These are phyloP conservation scores for Pachyseris speciosa DNA, from an alignment of 64 coral and sea anemone genomes.

Conservation along the genomic window DNA sequence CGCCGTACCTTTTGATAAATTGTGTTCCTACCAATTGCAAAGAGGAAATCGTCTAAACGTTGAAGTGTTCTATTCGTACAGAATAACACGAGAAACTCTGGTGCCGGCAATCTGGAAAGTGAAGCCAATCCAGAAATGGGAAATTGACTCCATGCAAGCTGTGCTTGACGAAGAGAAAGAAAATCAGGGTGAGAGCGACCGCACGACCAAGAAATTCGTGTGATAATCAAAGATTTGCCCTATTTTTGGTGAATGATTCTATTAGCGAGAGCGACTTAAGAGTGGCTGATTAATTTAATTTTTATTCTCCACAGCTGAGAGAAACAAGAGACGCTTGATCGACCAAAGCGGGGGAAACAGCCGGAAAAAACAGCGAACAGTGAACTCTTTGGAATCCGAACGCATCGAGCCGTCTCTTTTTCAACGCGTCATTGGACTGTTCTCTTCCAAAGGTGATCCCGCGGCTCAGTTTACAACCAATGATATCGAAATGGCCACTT, in stretches of 20 bases:
- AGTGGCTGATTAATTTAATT: no score
- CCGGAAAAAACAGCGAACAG: neutral
- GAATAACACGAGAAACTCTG: slow-evolving; percentile 53
- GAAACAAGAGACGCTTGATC: neutral
- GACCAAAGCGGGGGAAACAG: neutral
- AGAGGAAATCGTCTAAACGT: neutral
- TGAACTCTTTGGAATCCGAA: no score
- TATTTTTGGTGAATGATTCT: no score
- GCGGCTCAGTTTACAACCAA: neutral
- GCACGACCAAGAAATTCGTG: no score
- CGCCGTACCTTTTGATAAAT: neutral
- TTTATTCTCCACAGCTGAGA: neutral
- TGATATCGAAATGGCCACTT: slow-evolving; percentile 78
- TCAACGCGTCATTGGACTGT: slow-evolving; percentile 21
- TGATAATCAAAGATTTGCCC: no score
- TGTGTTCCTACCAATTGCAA: neutral
- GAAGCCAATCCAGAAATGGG: slow-evolving; percentile 70
- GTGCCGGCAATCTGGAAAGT: slow-evolving; percentile 74
- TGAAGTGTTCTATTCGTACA: neutral
- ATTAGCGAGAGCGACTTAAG: no score
- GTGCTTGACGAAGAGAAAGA: slow-evolving; percentile 80
- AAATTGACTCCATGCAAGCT: slow-evolving; percentile 83
- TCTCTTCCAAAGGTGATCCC: slow-evolving; percentile 1
- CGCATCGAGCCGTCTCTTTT: slow-evolving; percentile 33
- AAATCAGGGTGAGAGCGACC: slow-evolving; percentile 14